phyloP scores from a whole-genome alignment of 1,140 invertebrate genomes.

The Oppia nitens region DNA sequence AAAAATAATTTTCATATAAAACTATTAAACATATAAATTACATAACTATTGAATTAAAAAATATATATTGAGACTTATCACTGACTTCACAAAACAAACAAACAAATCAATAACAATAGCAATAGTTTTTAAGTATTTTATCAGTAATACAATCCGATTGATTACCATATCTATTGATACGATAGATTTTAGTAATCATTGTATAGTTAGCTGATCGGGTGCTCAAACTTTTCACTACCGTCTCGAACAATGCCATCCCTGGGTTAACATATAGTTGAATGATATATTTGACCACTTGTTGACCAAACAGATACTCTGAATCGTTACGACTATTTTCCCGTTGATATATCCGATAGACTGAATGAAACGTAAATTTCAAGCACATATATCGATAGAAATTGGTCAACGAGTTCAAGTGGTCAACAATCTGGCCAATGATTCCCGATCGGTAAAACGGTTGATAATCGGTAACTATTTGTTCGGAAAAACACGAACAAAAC shows the following conservation, averaged over 20 bases:
- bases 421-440: not conserved
- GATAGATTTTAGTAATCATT: constrained; percentile 68
- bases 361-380: not conserved
- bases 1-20: too few species aligned
- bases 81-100: too few species aligned
- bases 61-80: too few species aligned
- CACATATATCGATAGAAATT: not conserved
- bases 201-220: not conserved
- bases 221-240: not conserved
- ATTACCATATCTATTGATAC: constrained; percentile 57
- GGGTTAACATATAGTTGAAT: not conserved
- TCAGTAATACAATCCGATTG: constrained; percentile 57
- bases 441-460: not conserved
- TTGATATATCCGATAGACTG: not conserved
- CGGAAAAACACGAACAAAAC: not conserved
- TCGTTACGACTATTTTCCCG: not conserved
- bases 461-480: not conserved
- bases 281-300: not conserved
- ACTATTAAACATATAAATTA: too few species aligned
- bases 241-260: not conserved
- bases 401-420: not conserved
- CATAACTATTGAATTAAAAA: too few species aligned
- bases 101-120: too few species aligned
- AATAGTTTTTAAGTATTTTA: constrained; percentile 46
- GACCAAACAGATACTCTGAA: not conserved